Percentiles rank a stretch among this genome's conserved stretches.
Evolutionary conservation across 2,113 vertebrate species (phyloP).

Genomic region (Heterotis niloticus): DNA sequence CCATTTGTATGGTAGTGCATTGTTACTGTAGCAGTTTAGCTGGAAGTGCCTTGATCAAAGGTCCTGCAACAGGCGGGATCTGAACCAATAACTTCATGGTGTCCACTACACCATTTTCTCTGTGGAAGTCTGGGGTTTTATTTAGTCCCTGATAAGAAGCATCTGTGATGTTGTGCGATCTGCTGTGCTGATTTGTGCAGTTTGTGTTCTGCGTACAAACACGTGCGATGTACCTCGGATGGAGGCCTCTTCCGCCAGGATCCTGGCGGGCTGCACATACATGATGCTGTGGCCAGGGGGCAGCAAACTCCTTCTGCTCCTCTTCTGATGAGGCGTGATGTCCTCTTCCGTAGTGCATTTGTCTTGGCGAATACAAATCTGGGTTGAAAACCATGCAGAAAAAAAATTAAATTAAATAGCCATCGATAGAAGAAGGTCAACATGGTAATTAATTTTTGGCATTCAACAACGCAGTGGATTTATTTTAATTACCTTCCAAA

Average conservation of each 20-base stretch:
- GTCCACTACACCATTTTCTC: too few species aligned
- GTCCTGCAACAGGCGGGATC: too few species aligned
- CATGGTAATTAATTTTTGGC: slow-evolving; percentile 57
- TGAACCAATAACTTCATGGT: too few species aligned
- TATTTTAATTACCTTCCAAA: slow-evolving; percentile 56
- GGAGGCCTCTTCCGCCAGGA: background rate
- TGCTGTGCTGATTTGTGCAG: too few species aligned
- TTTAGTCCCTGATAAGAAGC: too few species aligned
- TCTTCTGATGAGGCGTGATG: slow-evolving; percentile 33
- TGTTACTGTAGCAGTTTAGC: too few species aligned
- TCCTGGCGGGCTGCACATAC: slow-evolving; percentile 30
- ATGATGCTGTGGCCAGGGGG: slow-evolving; percentile 48
- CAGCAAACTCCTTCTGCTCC: slow-evolving; percentile 58
- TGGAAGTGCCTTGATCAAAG: too few species aligned
- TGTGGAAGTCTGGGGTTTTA: too few species aligned
- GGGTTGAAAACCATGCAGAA: slow-evolving; percentile 62
- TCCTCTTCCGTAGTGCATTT: slow-evolving; percentile 50
- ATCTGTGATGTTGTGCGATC: too few species aligned
- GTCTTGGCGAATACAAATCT: slow-evolving; percentile 63
- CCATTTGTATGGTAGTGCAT: too few species aligned
- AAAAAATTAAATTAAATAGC: slow-evolving; percentile 44
- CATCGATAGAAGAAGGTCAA: slow-evolving; percentile 50
- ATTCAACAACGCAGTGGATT: slow-evolving; percentile 51
- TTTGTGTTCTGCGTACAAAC: too few species aligned
- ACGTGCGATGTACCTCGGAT: too few species aligned